Evolutionary conservation across 1,140 invertebrate genomes (phyloP).

Genomic region (Watersipora subatra): DNA sequence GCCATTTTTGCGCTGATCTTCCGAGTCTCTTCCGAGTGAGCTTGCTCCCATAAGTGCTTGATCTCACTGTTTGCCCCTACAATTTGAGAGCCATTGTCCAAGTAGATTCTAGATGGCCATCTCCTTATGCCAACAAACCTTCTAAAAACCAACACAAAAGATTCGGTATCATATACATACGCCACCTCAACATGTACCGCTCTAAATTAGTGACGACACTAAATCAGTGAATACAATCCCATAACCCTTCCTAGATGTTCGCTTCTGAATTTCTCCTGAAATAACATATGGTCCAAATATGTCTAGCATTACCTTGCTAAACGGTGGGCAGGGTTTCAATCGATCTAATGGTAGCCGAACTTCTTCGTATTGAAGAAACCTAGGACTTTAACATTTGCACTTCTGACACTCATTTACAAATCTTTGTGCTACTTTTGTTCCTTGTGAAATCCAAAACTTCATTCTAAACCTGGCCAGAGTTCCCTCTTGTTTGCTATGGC

Average conservation of each 20-base stretch:
- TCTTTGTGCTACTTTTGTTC: background rate
- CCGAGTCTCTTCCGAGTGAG: background rate
- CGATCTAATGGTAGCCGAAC: background rate
- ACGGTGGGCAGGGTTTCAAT: background rate
- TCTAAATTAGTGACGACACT: background rate
- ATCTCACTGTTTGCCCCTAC: conserved; percentile 1
- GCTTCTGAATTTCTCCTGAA: background rate
- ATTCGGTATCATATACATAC: conserved; percentile 1
- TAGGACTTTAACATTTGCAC: background rate
- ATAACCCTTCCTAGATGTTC: conserved; percentile 4
- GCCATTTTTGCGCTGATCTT: background rate
- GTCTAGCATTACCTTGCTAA: background rate
- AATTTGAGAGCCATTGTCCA: conserved; percentile 2
- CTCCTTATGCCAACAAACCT: background rate
- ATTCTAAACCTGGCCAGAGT: background rate
- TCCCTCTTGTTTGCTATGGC: background rate
- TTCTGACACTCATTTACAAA: background rate
- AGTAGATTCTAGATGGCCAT: conserved; percentile 1
- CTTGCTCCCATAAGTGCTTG: background rate
- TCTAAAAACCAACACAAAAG: background rate
- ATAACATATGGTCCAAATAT: conserved; percentile 1
- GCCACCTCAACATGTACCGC: conserved; percentile 3
- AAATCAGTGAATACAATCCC: conserved; percentile 4
- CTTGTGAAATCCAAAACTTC: background rate
- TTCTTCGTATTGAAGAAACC: background rate